Evolutionary conservation across 1,140 invertebrate genomes (phyloP).

Genomic region (Papilio polyxenes): DNA sequence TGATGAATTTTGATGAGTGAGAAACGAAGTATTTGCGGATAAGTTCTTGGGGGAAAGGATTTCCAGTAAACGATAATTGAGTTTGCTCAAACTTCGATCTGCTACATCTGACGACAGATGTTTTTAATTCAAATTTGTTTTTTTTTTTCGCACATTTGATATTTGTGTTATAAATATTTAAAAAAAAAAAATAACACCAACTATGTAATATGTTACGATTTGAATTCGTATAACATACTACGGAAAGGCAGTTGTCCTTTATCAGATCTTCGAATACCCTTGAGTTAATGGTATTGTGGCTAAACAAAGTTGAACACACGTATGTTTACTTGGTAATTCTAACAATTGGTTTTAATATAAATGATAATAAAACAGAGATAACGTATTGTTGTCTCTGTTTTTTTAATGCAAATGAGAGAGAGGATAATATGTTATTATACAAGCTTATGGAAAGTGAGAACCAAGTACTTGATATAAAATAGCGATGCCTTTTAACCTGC

Average conservation of each 20-base stretch:
- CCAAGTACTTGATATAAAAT: background rate
- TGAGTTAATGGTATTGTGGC: background rate
- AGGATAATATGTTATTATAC: background rate
- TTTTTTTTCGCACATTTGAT: background rate
- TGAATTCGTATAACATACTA: too few relatives aligned
- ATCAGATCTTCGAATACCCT: background rate
- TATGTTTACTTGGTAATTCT: background rate
- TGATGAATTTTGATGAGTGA: constrained; percentile 12
- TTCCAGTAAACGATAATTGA: background rate
- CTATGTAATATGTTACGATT: too few relatives aligned
- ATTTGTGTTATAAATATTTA: background rate
- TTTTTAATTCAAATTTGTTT: background rate
- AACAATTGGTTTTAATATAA: background rate
- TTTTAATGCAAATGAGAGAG: background rate
- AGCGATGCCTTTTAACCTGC: background rate
- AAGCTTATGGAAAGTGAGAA: background rate
- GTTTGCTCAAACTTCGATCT: constrained; percentile 13
- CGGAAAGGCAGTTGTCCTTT: too few relatives aligned
- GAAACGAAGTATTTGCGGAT: constrained; percentile 7
- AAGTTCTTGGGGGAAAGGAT: background rate
- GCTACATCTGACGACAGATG: background rate
- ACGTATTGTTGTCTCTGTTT: background rate
- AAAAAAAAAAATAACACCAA: too few relatives aligned
- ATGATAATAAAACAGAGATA: too few relatives aligned
- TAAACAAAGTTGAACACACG: background rate